Evolutionary conservation across 2,113 vertebrate species (phyloP).

Genomic region (Rafetus swinhoei): DNA sequence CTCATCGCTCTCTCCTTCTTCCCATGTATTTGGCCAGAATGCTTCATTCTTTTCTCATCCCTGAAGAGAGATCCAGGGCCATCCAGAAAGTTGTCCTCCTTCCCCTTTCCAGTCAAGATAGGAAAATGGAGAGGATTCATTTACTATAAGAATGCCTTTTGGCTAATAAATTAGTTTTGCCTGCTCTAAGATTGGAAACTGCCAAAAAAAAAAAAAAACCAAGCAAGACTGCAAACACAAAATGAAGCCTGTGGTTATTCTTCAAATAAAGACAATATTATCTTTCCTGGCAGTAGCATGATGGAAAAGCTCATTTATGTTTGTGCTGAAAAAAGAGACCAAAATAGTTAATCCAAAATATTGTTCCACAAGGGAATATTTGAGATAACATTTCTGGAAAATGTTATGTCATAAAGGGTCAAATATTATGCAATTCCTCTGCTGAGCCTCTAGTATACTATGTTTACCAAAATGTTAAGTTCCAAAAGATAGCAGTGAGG

Average conservation of each 20-base stretch:
- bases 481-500: conserved; percentile 17
- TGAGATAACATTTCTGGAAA: conserved; percentile 47
- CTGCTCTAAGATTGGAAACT: background rate
- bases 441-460: background rate
- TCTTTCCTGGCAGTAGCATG: background rate
- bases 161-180: background rate
- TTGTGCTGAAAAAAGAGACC: conserved; percentile 17
- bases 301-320: background rate
- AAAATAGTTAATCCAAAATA: conserved; percentile 52
- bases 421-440: conserved; percentile 36
- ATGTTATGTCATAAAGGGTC: conserved; percentile 53
- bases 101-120: background rate
- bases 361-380: background rate
- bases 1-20: background rate
- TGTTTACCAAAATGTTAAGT: conserved; percentile 39
- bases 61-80: background rate
- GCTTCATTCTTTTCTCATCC: background rate
- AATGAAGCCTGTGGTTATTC: background rate
- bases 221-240: background rate
- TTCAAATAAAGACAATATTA: conserved; percentile 11
- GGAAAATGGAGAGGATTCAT: background rate
- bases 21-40: background rate
- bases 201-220: too few relatives aligned
- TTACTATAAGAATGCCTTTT: fast-evolving
- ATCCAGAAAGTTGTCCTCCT: background rate